A percentile compares a stretch with the other conserved stretches of the same genome.
Evolutionary conservation across 2,797 vertebrate species (phyloP).

Genomic region (Erithacus rubecula): DNA sequence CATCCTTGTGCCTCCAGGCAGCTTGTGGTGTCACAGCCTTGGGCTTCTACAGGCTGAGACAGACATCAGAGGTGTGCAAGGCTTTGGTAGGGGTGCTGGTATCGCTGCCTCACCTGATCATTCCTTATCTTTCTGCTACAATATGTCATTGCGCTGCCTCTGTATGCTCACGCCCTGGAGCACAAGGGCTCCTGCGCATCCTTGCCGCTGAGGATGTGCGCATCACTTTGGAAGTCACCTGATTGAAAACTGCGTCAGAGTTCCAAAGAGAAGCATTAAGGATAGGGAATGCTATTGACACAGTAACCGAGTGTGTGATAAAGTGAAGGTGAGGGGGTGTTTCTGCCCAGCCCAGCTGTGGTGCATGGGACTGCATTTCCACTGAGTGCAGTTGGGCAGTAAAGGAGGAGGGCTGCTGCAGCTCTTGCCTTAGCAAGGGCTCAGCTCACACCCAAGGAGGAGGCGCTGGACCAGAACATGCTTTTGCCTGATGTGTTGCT

Average conservation of each 20-base stretch:
- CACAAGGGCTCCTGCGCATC: background rate
- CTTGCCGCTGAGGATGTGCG: background rate
- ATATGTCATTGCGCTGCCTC: background rate
- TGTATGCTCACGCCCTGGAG: background rate
- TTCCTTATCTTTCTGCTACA: background rate
- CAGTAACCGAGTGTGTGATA: background rate
- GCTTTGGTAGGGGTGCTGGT: background rate
- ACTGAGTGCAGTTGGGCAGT: background rate
- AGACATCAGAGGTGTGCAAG: background rate
- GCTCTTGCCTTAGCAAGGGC: background rate
- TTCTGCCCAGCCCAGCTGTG: background rate
- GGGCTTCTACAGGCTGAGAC: background rate
- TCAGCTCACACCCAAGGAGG: background rate
- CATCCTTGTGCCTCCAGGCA: background rate
- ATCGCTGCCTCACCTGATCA: background rate
- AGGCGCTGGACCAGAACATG: background rate
- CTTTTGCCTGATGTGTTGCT: background rate
- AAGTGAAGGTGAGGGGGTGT: background rate
- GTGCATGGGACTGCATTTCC: background rate
- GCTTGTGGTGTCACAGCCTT: background rate
- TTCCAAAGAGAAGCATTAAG: background rate
- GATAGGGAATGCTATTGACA: background rate
- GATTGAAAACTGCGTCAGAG: background rate
- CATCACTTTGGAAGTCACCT: background rate
- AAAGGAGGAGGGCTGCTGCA: background rate